A percentile compares a stretch with the other conserved stretches of the same genome.
Conservation (phyloP, 1,140 invertebrate species). For the Drosophila santomea region DNA sequence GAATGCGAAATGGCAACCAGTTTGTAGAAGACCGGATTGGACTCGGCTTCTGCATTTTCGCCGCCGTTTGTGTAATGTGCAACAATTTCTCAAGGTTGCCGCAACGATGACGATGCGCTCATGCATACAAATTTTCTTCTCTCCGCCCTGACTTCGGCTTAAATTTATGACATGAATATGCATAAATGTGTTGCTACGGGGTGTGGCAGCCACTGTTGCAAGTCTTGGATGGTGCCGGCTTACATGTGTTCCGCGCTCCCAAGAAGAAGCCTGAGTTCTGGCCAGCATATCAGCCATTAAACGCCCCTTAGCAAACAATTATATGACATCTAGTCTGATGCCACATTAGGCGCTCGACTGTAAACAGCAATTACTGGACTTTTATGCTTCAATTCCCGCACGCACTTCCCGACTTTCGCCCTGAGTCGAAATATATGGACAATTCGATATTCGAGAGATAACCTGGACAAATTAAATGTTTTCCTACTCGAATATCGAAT, state of each 20-base stretch:
- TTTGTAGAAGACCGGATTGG: slow-evolving; percentile 46
- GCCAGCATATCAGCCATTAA: slow-evolving; percentile 60
- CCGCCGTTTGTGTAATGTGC: slow-evolving; percentile 38
- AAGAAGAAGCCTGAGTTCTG: slow-evolving; percentile 27
- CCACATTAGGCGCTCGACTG: slow-evolving; percentile 69
- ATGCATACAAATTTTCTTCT: slow-evolving; percentile 64
- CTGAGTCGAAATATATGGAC: not conserved
- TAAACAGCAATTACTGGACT: slow-evolving; percentile 74
- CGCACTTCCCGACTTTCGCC: slow-evolving; percentile 14
- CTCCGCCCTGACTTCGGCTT: slow-evolving; percentile 23
- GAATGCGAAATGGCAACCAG: slow-evolving; percentile 52
- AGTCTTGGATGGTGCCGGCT: slow-evolving; percentile 55
- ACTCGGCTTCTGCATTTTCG: slow-evolving; percentile 30
- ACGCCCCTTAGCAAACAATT: slow-evolving; percentile 81
- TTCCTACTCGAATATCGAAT: too few species aligned
- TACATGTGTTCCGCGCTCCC: slow-evolving; percentile 59
- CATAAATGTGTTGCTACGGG: slow-evolving; percentile 72
- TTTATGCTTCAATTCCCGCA: slow-evolving; percentile 75
- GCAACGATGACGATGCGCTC: slow-evolving; percentile 55
- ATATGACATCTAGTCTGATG: slow-evolving; percentile 60
- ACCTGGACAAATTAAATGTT: too few species aligned
- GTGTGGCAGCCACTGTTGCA: slow-evolving; percentile 46
- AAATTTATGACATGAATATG: slow-evolving; percentile 83
- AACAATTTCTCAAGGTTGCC: slow-evolving; percentile 72
- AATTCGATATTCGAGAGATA: not conserved